Conservation (phyloP, 2,113 vertebrate genomes). For the Galemys pyrenaicus region DNA sequence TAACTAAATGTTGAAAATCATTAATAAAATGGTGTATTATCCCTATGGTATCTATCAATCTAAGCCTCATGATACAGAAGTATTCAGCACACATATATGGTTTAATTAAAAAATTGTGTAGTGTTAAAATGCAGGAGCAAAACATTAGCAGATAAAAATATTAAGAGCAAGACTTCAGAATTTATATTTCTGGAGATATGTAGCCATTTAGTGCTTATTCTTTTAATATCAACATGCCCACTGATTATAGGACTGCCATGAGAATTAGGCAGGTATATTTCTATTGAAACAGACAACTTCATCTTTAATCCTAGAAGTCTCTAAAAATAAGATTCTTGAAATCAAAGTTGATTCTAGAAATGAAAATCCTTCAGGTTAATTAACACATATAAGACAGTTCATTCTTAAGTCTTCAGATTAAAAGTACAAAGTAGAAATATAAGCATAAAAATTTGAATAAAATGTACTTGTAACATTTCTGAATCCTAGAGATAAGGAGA, state of each 20-base stretch:
- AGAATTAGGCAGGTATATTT: background rate
- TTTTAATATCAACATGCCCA: background rate
- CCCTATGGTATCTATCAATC: background rate
- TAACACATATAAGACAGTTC: background rate
- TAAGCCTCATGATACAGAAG: background rate
- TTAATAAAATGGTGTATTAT: background rate
- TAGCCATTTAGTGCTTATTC: background rate
- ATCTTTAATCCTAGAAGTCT: background rate
- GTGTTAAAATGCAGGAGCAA: background rate
- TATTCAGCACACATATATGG: background rate
- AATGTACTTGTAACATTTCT: background rate
- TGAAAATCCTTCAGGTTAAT: background rate
- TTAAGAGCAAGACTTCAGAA: background rate
- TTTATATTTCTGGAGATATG: background rate
- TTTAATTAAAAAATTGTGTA: constrained; percentile 12
- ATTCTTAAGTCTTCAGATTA: background rate
- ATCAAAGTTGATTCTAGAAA: background rate
- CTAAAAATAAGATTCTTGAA: constrained; percentile 5
- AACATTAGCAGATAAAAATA: background rate
- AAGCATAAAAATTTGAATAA: constrained; percentile 12
- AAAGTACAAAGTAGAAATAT: background rate
- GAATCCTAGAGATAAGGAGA: background rate
- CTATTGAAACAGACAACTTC: background rate
- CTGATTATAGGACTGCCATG: background rate
- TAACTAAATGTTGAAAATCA: background rate